phyloP scores from a whole-genome alignment of 2,888 invertebrate species.

The Caenorhabditis panamensis region DNA sequence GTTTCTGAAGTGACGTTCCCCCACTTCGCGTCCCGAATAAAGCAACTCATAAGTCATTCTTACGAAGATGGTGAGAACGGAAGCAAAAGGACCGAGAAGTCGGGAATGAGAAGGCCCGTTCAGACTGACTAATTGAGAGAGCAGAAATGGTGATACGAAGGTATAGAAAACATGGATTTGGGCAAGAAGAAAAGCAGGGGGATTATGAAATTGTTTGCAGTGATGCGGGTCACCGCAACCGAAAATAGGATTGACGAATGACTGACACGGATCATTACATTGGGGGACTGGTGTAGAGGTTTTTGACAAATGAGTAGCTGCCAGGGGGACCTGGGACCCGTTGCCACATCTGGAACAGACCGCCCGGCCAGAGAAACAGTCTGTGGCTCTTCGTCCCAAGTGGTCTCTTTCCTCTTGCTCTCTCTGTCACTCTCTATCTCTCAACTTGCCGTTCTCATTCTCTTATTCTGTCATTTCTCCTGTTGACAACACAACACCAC shows the following conservation, averaged over 20 bases:
- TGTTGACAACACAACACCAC: neutral
- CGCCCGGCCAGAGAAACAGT: neutral
- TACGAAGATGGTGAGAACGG: conserved; percentile 30
- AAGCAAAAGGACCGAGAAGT: too few relatives aligned
- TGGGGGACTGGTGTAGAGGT: neutral
- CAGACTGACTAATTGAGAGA: neutral
- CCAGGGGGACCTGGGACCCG: neutral
- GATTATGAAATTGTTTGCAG: conserved; percentile 33
- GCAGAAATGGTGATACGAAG: neutral
- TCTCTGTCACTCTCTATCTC: too few relatives aligned
- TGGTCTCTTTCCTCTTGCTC: too few relatives aligned
- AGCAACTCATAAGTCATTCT: conserved; percentile 31
- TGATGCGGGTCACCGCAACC: neutral
- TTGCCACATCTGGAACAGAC: conserved; percentile 2
- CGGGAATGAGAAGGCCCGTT: too few relatives aligned
- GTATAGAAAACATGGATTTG: conserved; percentile 3
- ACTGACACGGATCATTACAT: conserved; percentile 35
- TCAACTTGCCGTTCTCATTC: too few relatives aligned
- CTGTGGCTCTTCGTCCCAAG: neutral
- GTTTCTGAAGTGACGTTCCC: neutral
- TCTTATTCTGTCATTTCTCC: neutral
- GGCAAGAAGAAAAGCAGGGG: neutral
- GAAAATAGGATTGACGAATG: conserved; percentile 51
- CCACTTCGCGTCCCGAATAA: neutral
- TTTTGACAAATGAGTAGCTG: conserved; percentile 5